A percentile compares a stretch with the other conserved stretches of the same genome.
phyloP scores from a whole-genome alignment of 2,888 invertebrate species.

The Diarsia dahlii region DNA sequence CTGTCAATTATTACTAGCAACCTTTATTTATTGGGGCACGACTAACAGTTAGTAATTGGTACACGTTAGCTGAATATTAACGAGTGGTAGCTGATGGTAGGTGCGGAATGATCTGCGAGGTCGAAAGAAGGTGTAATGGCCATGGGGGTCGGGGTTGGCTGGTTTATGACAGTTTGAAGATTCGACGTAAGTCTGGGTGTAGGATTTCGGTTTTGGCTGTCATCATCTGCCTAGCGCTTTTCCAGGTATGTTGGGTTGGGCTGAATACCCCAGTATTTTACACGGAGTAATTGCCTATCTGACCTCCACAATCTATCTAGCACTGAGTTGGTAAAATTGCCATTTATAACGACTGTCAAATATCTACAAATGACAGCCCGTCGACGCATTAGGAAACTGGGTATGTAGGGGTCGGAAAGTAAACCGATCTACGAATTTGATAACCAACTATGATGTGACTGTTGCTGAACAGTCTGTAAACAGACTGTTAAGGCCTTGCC shows the following conservation, averaged over 20 bases:
- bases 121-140: constrained; percentile 28
- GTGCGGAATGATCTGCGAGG: constrained; percentile 46
- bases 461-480: too few species aligned
- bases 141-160: neutral
- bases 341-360: too few species aligned
- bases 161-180: constrained; percentile 24
- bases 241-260: too few species aligned
- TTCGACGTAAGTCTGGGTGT: neutral
- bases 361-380: too few species aligned
- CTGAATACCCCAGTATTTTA: neutral
- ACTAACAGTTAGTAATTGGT: constrained; percentile 59
- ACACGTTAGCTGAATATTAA: constrained; percentile 56
- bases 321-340: too few species aligned
- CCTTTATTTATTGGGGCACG: constrained; percentile 54
- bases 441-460: too few species aligned
- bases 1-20: constrained; percentile 59
- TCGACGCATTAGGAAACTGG: too few species aligned
- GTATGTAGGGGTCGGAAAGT: too few species aligned
- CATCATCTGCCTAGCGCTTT: neutral
- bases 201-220: neutral
- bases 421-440: too few species aligned
- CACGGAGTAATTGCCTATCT: neutral
- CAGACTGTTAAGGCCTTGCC: too few species aligned
- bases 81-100: constrained; percentile 14
- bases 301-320: neutral